Conservation (phyloP, 2,888 invertebrate species). For the Drosophila anomelani region DNA sequence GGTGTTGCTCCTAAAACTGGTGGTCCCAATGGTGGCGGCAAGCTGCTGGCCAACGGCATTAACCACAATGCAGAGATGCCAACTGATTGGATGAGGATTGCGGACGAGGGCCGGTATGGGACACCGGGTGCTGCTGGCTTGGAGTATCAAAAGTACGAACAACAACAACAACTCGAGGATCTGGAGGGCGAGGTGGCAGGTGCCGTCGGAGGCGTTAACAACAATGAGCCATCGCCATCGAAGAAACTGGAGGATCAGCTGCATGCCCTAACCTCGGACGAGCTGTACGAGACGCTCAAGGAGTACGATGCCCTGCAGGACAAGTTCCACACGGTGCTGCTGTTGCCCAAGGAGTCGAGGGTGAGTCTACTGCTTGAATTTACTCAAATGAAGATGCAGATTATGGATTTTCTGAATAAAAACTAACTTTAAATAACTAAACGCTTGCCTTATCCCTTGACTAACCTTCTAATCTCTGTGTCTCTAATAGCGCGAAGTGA, state of each 20-base stretch:
- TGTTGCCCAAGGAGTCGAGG: slow-evolving; percentile 88
- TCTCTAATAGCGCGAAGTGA: slow-evolving; percentile 87
- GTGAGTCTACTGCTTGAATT: slow-evolving; percentile 83
- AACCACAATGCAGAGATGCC: slow-evolving; percentile 82
- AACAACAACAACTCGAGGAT: slow-evolving; percentile 68
- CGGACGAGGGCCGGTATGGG: slow-evolving; percentile 87
- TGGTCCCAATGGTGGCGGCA: slow-evolving; percentile 65
- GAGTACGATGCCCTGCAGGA: slow-evolving; percentile 89
- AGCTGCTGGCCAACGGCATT: slow-evolving; percentile 38
- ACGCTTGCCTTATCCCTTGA: no score
- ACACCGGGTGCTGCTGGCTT: slow-evolving; percentile 88
- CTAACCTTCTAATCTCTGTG: background rate
- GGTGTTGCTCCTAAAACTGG: slow-evolving; percentile 27
- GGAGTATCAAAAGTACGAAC: slow-evolving; percentile 83
- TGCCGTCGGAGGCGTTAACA: slow-evolving; percentile 35
- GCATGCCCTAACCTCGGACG: slow-evolving; percentile 82
- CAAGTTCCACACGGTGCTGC: slow-evolving; percentile 89
- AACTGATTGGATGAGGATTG: slow-evolving; percentile 84
- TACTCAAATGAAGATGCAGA: background rate
- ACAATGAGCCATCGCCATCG: slow-evolving; percentile 72
- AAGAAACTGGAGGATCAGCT: slow-evolving; percentile 80
- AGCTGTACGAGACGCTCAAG: slow-evolving; percentile 87
- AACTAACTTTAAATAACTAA: no score
- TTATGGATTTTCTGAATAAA: background rate
- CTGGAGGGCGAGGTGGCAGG: slow-evolving; percentile 63